Evolutionary conservation across 2,113 vertebrate genomes (phyloP).

Genomic region (Pterocles burchelli): DNA sequence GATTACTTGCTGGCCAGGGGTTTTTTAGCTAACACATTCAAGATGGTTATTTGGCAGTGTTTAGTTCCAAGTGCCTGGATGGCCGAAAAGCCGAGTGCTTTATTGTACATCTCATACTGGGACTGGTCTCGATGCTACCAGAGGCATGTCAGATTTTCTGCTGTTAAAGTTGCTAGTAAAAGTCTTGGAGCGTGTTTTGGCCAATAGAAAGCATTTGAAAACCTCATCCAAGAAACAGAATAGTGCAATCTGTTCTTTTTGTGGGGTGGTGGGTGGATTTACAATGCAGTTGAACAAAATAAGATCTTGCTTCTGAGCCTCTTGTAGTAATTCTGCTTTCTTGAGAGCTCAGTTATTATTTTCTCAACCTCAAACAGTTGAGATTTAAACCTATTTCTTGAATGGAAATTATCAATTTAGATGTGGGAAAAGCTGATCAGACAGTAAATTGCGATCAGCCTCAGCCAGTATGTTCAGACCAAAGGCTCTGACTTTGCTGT

Average conservation of each 20-base stretch:
- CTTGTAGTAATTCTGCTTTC: slow-evolving; percentile 39
- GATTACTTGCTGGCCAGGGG: background rate
- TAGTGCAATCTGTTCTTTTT: slow-evolving; percentile 51
- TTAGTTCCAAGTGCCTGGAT: background rate
- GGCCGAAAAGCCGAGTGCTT: background rate
- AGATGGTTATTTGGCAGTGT: background rate
- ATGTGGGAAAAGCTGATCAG: background rate
- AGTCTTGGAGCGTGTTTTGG: slow-evolving; percentile 4
- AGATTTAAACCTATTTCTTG: background rate
- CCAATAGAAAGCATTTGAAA: slow-evolving; percentile 20
- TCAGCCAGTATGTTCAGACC: background rate
- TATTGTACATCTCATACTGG: background rate
- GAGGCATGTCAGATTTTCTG: background rate
- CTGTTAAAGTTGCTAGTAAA: background rate
- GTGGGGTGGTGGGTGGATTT: slow-evolving; percentile 43
- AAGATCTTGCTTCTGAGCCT: slow-evolving; percentile 18
- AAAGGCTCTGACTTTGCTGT: background rate
- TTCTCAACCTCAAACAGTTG: background rate
- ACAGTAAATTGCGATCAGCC: background rate
- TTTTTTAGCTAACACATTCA: background rate
- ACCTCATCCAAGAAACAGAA: slow-evolving; percentile 42
- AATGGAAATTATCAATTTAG: background rate
- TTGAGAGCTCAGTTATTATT: background rate
- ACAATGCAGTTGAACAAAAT: slow-evolving; percentile 17
- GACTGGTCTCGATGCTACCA: background rate